phyloP scores from a whole-genome alignment of 1,140 invertebrate genomes.

The Habropoda laboriosa region DNA sequence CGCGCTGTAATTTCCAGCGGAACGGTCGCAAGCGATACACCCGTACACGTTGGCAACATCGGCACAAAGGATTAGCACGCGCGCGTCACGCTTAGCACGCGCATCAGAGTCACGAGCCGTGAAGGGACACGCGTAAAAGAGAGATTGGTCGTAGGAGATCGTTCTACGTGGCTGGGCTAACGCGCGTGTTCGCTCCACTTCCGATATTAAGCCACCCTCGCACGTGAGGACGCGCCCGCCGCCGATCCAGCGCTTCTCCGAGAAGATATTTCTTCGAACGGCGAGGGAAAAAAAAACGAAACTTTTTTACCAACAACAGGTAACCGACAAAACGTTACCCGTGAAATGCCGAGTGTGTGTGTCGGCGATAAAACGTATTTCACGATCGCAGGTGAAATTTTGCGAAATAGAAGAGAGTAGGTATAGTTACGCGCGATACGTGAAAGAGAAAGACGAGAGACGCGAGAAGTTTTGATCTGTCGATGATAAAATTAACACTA shows the following conservation, averaged over 20 bases:
- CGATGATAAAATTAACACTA: conserved; percentile 39
- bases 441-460: neutral
- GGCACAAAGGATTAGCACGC: conserved; percentile 66
- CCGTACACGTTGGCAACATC: conserved; percentile 23
- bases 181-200: conserved; percentile 76
- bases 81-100: conserved; percentile 73
- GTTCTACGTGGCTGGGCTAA: conserved; percentile 68
- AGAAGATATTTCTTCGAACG: no score
- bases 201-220: conserved; percentile 76
- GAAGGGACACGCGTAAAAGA: conserved; percentile 73
- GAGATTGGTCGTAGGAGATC: conserved; percentile 69
- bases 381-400: neutral
- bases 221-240: conserved; percentile 42
- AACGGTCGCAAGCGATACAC: conserved; percentile 8
- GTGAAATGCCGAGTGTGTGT: no score
- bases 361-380: no score
- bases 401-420: neutral
- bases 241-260: no score
- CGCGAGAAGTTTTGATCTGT: conserved; percentile 12
- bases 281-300: neutral
- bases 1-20: neutral
- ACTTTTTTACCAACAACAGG: no score
- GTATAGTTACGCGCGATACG: neutral
- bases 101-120: conserved; percentile 76
- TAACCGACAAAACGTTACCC: no score